A percentile compares a stretch with the other conserved stretches of the same genome.
Evolutionary conservation across 2,113 vertebrate genomes (phyloP).

Genomic region (Dasyornis broadbenti): DNA sequence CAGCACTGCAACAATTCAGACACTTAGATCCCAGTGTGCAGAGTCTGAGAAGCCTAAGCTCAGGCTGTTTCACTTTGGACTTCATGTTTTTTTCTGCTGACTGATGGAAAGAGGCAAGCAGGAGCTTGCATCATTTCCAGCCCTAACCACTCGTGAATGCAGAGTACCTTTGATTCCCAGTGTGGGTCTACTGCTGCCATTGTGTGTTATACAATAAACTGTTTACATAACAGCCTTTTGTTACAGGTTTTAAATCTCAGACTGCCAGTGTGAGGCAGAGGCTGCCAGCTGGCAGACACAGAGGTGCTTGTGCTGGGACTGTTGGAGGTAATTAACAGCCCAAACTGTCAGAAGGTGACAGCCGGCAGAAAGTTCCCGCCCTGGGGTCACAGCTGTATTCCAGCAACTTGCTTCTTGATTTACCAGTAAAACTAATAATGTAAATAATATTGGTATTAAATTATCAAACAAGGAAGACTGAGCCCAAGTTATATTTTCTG

Average conservation of each 20-base stretch:
- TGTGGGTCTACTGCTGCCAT: constrained; percentile 56
- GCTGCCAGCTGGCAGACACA: constrained; percentile 81
- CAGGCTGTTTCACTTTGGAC: not conserved
- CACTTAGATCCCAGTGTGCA: not conserved
- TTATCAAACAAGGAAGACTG: constrained; percentile 57
- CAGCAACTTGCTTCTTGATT: constrained; percentile 72
- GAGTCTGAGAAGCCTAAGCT: not conserved
- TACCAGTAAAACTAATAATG: constrained; percentile 74
- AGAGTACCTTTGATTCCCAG: constrained; percentile 68
- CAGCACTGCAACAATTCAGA: not conserved
- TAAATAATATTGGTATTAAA: constrained; percentile 71
- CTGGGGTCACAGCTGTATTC: constrained; percentile 80
- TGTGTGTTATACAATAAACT: constrained; percentile 73
- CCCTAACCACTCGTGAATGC: not conserved
- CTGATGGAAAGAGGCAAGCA: not conserved
- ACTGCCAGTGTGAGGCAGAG: constrained; percentile 63
- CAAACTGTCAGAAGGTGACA: constrained; percentile 77
- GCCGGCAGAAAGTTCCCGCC: constrained; percentile 76
- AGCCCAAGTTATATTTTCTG: constrained; percentile 20
- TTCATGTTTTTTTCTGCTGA: not conserved
- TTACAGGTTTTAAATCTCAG: constrained; percentile 80
- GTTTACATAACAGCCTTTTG: constrained; percentile 79
- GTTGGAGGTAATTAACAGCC: constrained; percentile 80
- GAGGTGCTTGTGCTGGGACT: constrained; percentile 75
- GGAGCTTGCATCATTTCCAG: not conserved